Evolutionary conservation across 2,797 vertebrate genomes (phyloP).

Genomic region (Distichodus sexfasciatus): DNA sequence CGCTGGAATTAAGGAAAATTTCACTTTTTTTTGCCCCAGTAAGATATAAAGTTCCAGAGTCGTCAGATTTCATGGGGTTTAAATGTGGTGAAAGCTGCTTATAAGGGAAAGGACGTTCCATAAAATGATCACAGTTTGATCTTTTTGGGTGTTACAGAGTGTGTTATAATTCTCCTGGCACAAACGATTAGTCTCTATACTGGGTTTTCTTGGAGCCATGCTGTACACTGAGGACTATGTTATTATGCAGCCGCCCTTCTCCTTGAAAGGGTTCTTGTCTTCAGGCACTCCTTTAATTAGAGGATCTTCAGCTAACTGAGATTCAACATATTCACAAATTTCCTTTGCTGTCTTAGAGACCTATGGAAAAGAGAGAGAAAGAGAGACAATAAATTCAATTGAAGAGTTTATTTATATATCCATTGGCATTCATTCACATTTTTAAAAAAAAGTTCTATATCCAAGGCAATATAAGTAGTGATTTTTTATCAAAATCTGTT

Average conservation of each 20-base stretch:
- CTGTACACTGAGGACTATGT: conserved; percentile 61
- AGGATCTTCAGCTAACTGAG: conserved; percentile 76
- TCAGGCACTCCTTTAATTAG: conserved; percentile 87
- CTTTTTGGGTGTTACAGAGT: neutral
- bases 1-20: too few relatives aligned
- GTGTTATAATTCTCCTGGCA: neutral
- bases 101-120: too few relatives aligned
- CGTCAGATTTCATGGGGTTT: too few relatives aligned
- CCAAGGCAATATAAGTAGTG: too few relatives aligned
- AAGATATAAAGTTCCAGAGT: too few relatives aligned
- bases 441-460: too few relatives aligned
- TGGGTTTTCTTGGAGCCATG: neutral
- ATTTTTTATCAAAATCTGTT: too few relatives aligned
- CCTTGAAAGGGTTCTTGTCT: conserved; percentile 94
- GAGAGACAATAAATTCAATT: neutral
- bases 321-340: conserved; percentile 81
- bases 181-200: neutral
- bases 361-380: conserved; percentile 63
- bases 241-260: conserved; percentile 84
- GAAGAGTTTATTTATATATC: neutral
- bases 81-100: too few relatives aligned
- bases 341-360: conserved; percentile 81
- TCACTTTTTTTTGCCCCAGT: too few relatives aligned
- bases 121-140: neutral
- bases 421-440: too few relatives aligned